Conservation (phyloP, 2,888 invertebrate genomes). For the Eurytoma adleriae region DNA sequence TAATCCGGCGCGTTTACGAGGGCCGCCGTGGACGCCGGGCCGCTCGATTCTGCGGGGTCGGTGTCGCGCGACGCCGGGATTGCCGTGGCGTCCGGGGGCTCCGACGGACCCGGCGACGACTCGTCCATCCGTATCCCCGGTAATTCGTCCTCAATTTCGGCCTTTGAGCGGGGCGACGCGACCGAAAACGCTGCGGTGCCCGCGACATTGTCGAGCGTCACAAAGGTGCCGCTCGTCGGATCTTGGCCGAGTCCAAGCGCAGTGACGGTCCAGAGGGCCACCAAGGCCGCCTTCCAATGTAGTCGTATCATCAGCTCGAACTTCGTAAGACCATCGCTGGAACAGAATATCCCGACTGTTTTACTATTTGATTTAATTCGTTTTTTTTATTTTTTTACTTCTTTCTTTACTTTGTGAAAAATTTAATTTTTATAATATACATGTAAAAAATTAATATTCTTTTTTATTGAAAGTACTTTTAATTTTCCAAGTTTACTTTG, state of each 20-base stretch:
- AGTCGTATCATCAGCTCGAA: conserved; percentile 69
- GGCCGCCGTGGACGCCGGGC: neutral
- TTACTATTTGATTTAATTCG: too few species aligned
- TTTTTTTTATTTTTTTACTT: too few species aligned
- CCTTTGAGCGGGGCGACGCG: neutral
- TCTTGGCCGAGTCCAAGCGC: conserved; percentile 49
- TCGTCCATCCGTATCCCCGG: neutral
- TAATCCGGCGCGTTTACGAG: conserved; percentile 28
- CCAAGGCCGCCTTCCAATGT: conserved; percentile 67
- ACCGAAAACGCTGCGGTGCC: neutral
- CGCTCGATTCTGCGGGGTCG: conserved; percentile 4
- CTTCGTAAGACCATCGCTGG: conserved; percentile 50
- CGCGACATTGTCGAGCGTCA: conserved; percentile 4
- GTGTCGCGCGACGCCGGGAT: too few species aligned
- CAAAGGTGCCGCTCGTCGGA: conserved; percentile 26
- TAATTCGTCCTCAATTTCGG: conserved; percentile 9
- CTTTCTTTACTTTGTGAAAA: too few species aligned
- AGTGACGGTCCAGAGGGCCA: conserved; percentile 65
- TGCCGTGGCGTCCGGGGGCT: too few species aligned
- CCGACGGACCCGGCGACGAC: too few species aligned
- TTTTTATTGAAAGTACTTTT: neutral
- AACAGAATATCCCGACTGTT: conserved; percentile 22
- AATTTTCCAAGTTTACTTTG: too few species aligned
- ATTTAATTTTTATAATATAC: too few species aligned
- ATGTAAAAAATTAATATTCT: neutral